Percentiles rank a stretch among this genome's conserved stretches.
Evolutionary conservation across 2,888 invertebrate genomes (phyloP).

Genomic region (Ommatoiulus sabulosus): DNA sequence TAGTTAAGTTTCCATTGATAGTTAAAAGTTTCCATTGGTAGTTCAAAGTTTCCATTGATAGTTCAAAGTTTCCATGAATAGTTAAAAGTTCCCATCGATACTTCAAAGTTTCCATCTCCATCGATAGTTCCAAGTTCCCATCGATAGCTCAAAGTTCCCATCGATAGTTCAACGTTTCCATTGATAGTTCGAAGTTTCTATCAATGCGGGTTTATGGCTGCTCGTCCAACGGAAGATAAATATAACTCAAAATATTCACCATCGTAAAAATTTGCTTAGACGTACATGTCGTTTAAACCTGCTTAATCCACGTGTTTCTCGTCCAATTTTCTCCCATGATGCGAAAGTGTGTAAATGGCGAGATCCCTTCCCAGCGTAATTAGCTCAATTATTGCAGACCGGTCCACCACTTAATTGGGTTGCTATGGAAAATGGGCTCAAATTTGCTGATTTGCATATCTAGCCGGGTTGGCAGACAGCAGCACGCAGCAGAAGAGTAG

Average conservation of each 20-base stretch:
- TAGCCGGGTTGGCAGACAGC: not conserved
- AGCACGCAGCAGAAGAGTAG: not conserved
- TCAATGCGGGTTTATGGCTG: too few species aligned
- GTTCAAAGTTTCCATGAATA: too few species aligned
- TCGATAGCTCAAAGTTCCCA: too few species aligned
- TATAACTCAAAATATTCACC: not conserved
- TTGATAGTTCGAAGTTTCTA: too few species aligned
- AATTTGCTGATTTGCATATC: conserved; percentile 24
- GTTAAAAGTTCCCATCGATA: too few species aligned
- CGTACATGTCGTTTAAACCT: not conserved
- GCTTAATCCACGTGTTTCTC: not conserved
- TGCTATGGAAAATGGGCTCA: conserved; percentile 7
- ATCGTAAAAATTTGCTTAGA: not conserved
- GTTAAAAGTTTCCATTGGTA: too few species aligned
- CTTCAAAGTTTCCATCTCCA: too few species aligned
- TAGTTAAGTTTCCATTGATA: too few species aligned
- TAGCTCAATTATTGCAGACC: conserved; percentile 36
- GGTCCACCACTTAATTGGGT: conserved; percentile 31
- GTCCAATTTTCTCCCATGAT: not conserved
- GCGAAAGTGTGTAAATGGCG: not conserved
- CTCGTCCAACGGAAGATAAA: too few species aligned
- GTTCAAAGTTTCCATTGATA: too few species aligned
- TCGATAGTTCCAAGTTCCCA: too few species aligned
- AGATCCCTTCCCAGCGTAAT: conserved; percentile 9
- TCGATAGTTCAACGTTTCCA: too few species aligned